Base-by-base conservation (phyloP, 2,797 vertebrate species). In the Pangasius mekongensis region DNA sequence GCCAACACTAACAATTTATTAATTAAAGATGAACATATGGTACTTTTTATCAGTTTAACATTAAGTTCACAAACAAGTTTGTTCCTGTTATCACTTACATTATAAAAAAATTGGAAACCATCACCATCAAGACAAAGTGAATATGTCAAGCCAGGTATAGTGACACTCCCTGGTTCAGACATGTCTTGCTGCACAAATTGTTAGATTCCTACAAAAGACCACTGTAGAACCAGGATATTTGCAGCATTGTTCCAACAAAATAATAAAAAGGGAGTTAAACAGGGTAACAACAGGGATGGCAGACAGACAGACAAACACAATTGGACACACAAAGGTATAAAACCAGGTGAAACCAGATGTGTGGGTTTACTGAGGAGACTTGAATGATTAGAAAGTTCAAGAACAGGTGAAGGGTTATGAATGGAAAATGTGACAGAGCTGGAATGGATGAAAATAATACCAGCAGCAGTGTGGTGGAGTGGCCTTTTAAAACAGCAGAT, bases 381-480 rank as follows among this genome's bases (percentile, higher is more conserved):
- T n/a, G 76, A 73, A 56, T 27, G 47, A 85, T n/a, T 74, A 20
- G 33, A 36, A 85, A 71, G 73, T 62, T 86, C 69, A 87, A 13
- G 69, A 62, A 86, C 83, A 86, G 77, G 76, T 76, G 67, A 78
- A 66, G n/a, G 60, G 52, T 88, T 62, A 81, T 47, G 47, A 58
- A 86, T 87, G 91, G 90, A 92, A 92, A 92, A 90, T 87, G 88
- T 88, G 87, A 91, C 66, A 18, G 43, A n/a, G 74, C 62, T 89
- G 58, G 58, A 89, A 86, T 77, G 78, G 84, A 89, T 91, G 91
- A 94, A 93, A 93, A 89, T 90, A 92, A 92, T 87, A 93, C 90
- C 89, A 87, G 82, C 24, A 54, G 86, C 20, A 24, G 27, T 1
- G 30, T 39, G 52, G 77, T 71, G 30, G 20, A n/a, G 47, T 73